phyloP scores from a whole-genome alignment of 2,113 vertebrate species.

The Collichthys lucidus region DNA sequence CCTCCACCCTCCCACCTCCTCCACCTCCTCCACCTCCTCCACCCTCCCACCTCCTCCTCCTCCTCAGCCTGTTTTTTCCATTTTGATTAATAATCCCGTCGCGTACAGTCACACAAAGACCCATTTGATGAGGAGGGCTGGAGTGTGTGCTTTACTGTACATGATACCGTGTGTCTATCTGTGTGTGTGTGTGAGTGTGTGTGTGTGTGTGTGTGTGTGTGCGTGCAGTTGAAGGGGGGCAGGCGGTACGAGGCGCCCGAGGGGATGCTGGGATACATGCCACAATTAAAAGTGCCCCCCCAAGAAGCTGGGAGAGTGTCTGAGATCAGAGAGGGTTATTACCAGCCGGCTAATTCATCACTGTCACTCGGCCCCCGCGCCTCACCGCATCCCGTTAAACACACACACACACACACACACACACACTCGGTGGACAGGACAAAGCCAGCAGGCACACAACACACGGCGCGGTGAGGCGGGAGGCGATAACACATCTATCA shows the following conservation, averaged over 20 bases:
- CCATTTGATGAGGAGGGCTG: conserved; percentile 28
- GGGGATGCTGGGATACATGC: conserved; percentile 73
- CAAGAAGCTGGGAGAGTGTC: conserved; percentile 67
- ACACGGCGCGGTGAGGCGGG: background rate
- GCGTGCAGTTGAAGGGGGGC: conserved; percentile 16
- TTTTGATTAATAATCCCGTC: conserved; percentile 77
- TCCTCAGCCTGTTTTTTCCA: conserved; percentile 14
- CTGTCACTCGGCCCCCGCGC: conserved; percentile 61
- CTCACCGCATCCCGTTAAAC: conserved; percentile 58
- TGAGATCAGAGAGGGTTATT: conserved; percentile 79
- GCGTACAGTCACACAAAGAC: conserved; percentile 60
- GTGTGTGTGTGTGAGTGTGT: background rate
- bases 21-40: background rate
- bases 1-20: background rate
- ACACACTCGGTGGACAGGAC: conserved; percentile 13
- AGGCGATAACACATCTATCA: conserved; percentile 36
- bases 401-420: conserved; percentile 12
- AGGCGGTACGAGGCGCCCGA: conserved; percentile 47
- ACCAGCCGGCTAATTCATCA: conserved; percentile 82
- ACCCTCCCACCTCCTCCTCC: too few species aligned
- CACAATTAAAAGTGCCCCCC: conserved; percentile 81
- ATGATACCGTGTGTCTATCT: background rate
- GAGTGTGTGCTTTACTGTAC: conserved; percentile 8
- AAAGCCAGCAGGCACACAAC: conserved; percentile 37
- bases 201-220: background rate